phyloP scores from a whole-genome alignment of 2,113 vertebrate genomes.

The Stomatorhinus ivindoensis region DNA sequence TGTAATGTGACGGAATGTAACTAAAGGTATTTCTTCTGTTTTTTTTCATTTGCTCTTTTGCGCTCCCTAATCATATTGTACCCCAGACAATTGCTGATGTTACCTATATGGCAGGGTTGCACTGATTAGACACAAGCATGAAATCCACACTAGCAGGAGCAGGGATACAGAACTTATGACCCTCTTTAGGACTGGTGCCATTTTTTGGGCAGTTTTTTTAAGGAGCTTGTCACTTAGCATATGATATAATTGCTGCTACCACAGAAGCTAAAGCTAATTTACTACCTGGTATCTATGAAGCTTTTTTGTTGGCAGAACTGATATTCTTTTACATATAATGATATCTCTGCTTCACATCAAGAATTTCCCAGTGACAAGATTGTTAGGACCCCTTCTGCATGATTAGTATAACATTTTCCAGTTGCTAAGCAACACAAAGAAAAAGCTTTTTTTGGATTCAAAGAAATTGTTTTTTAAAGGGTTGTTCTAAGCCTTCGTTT shows the following conservation, averaged over 20 bases:
- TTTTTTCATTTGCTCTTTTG: not conserved
- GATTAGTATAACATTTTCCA: not conserved
- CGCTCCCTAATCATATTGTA: not conserved
- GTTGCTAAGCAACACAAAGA: constrained; percentile 1
- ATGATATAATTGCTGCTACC: not conserved
- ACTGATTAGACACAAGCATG: not conserved
- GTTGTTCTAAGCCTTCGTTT: not conserved
- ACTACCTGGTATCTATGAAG: not conserved
- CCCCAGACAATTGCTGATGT: not conserved
- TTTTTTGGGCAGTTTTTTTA: not conserved
- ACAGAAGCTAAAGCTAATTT: not conserved
- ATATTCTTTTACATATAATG: not conserved
- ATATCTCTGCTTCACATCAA: not conserved
- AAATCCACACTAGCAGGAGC: not conserved
- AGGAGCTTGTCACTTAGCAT: not conserved
- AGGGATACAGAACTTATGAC: not conserved
- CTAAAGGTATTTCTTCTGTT: not conserved
- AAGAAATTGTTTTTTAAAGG: not conserved
- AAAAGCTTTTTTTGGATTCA: not conserved
- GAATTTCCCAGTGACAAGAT: not conserved
- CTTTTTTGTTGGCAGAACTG: not conserved
- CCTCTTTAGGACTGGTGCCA: not conserved
- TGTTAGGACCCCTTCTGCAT: not conserved
- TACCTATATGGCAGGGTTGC: not conserved
- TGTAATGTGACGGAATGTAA: not conserved